Base-by-base conservation (phyloP, 2,888 invertebrate genomes). In the Adelphocoris suturalis region DNA sequence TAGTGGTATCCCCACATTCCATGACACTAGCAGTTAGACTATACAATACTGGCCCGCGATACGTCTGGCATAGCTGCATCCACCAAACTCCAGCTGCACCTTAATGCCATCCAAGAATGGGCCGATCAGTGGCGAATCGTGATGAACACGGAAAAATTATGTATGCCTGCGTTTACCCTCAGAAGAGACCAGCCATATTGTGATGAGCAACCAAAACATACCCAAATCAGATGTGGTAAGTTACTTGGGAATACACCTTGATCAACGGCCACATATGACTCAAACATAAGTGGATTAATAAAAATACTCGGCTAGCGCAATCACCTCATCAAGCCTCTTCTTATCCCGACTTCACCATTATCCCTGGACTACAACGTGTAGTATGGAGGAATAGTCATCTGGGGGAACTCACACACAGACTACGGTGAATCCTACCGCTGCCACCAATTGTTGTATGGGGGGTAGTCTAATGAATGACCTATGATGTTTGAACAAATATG, bases 71-170 rank as follows among this genome's bases (percentile, higher is more conserved):
- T 52, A 12, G 7, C 7, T 37, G 37, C 37, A 37, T 37, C 37
- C 37, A 37, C 37, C 37, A 37, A 37, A 37, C 37, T 37, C 37
- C 37, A 37, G 12, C 57, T 57, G 1, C 57, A 57, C 57, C n/a
- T 57, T 16, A 57, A 57, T 16, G 16, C 11, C 57, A 68, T 68
- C 27, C 68, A 68, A 7, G n/a, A 19, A 19, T 19, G 61, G 61
- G n/a, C 61, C 2, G 61, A 61, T 19, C 61, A 9, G 61, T 61
- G 61, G 61, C 61, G 61, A 61, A 61, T 61, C 61, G 61, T 9
- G n/a, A 61, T 61, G 61, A 61, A 19, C 19, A 9, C 61, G 0
- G 61, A 61, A 61, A 61, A 61, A 19, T 61, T 3, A 61, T 61
- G 61, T 9, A 19, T 19, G 61, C 2, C 52, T 52, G 11, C 52